Conservation (phyloP, 2,113 vertebrate species). For the Mesoclemmys tuberculata region DNA sequence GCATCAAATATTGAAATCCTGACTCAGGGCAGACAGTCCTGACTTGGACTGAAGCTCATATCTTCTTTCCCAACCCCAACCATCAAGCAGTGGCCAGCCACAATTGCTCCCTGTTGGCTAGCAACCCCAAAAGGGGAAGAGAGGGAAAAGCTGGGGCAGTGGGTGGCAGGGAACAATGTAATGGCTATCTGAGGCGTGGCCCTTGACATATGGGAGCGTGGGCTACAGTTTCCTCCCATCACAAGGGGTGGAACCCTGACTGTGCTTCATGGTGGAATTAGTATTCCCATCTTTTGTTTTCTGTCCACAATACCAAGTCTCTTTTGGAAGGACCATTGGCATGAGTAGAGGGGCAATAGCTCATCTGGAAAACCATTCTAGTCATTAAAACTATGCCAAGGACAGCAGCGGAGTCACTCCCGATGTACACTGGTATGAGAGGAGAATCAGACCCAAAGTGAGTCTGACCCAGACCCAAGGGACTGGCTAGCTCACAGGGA, state of each 20-base stretch:
- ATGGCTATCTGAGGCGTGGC: not conserved
- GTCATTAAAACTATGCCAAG: not conserved
- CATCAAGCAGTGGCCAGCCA: not conserved
- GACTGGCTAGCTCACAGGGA: not conserved
- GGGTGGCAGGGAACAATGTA: not conserved
- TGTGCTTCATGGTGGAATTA: not conserved
- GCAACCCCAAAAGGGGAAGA: not conserved
- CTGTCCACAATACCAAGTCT: not conserved
- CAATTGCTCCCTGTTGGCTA: fast-evolving
- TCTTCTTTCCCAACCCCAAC: not conserved
- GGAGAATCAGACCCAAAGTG: not conserved
- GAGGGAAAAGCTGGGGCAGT: not conserved
- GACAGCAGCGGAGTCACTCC: not conserved
- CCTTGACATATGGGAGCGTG: not conserved
- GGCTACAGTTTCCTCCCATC: not conserved
- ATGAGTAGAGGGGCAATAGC: not conserved
- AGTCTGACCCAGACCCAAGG: not conserved
- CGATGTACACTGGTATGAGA: not conserved
- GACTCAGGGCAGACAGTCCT: not conserved
- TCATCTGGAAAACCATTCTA: not conserved
- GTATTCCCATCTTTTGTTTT: not conserved
- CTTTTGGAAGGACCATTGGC: not conserved
- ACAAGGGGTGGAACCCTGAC: not conserved
- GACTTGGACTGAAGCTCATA: not conserved
- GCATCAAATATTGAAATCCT: not conserved